Base-by-base conservation (phyloP, 2,888 invertebrate genomes). In the Drosophila aldrichi region DNA sequence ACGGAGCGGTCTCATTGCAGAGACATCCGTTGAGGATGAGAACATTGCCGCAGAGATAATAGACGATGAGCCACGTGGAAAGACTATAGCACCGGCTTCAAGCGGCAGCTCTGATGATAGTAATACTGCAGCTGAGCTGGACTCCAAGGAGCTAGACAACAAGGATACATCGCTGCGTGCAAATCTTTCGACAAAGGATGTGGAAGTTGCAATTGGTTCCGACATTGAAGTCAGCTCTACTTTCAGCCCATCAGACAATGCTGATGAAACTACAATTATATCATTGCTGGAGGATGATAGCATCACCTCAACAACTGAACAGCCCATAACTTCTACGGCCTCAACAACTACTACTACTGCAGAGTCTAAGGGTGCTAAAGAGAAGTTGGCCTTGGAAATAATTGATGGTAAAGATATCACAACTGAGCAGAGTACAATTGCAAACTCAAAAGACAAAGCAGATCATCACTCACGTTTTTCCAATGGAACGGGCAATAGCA, bases 1-100 rank as follows among this genome's bases (percentile, higher is more conserved):
- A 32, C 70, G 89, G 3, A 88, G 80, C 32, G 88, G 82, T 0
- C 74, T 75, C 14, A 72, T 72, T 25, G 29, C 66, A 18, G 72
- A 74, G 14, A 69, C 66, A 29, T 49, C 57, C 14, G 48, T 66
- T 40, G 87, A 88, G 55, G 87, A 81, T 34, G 81, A 85, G 40
- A 82, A 81, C 46, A 74, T 76, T 20, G 82, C 81, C 0, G 81
- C 82, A 0, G 86, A 89, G 43, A 68, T 82, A 38, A 66, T 71
- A 32, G 82, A 85, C 32, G 78, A 86, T 32, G 82, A 78, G 7
- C 68, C 38, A 0, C 52, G 68, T 5, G 76, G 74, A 18, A 66
- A 66, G 20, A 82, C 80, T 0, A 69, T 69, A 22, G 75, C 79
- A 1, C 77, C 79, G 0, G 54, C 76, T 1, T 58, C 56, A 6